Conservation (phyloP, 2,888 invertebrate species). For the Heliconius aoede region DNA sequence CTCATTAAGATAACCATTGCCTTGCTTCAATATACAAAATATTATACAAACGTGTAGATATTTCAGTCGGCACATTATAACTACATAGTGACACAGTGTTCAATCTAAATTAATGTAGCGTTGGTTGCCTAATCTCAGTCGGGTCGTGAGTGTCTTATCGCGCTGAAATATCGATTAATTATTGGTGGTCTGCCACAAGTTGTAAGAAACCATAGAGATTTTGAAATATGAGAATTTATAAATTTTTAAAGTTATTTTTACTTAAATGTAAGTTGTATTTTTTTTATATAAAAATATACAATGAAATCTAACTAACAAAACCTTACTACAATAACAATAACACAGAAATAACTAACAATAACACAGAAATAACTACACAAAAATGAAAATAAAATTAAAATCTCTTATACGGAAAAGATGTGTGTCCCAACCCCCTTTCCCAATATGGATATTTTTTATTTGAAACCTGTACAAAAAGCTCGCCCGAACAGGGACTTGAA, state of each 20-base stretch:
- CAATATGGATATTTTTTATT: too few species aligned
- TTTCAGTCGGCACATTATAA: neutral
- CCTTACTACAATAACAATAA: too few species aligned
- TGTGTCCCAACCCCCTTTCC: too few species aligned
- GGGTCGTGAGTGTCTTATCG: constrained; percentile 44
- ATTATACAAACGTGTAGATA: neutral
- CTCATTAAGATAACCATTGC: neutral
- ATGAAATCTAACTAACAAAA: too few species aligned
- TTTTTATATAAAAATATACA: too few species aligned
- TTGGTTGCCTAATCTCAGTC: constrained; percentile 39
- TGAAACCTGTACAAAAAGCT: neutral
- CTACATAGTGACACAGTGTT: constrained; percentile 6
- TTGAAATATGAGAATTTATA: neutral
- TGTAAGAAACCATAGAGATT: constrained; percentile 9
- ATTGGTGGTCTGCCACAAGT: constrained; percentile 28
- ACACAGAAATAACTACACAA: too few species aligned
- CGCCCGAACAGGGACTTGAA: constrained; percentile 90
- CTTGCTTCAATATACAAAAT: neutral
- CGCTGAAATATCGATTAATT: constrained; percentile 48
- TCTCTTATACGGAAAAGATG: too few species aligned
- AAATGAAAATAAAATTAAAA: too few species aligned
- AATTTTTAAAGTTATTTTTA: too few species aligned
- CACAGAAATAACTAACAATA: too few species aligned
- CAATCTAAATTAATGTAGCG: constrained; percentile 19
- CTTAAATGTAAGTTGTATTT: too few species aligned